Conservation (phyloP, 2,888 invertebrate genomes). For the Hesperia comma region DNA sequence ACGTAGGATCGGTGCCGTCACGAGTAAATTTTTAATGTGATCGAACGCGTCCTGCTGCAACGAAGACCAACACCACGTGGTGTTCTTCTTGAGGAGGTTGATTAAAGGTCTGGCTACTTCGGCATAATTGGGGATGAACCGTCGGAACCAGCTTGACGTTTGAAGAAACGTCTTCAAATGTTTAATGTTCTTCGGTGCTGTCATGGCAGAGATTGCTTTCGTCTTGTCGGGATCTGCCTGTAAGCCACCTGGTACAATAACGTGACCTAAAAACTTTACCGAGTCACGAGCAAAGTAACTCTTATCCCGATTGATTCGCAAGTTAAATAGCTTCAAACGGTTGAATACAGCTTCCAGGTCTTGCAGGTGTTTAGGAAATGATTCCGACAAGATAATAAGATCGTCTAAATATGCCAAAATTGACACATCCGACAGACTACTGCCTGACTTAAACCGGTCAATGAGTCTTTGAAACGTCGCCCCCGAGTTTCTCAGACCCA, state of each 20-base stretch:
- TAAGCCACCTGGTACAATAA: constrained; percentile 48
- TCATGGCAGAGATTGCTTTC: constrained; percentile 36
- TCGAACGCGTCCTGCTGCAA: constrained; percentile 67
- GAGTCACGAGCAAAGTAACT: too few species aligned
- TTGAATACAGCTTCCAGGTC: constrained; percentile 49
- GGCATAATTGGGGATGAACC: constrained; percentile 45
- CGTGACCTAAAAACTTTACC: constrained; percentile 52
- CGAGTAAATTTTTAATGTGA: constrained; percentile 75
- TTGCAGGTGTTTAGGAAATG: constrained; percentile 46
- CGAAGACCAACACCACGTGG: constrained; percentile 39
- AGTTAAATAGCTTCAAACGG: constrained; percentile 42
- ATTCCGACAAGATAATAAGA: constrained; percentile 46
- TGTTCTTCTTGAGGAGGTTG: constrained; percentile 44
- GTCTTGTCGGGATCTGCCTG: constrained; percentile 49
- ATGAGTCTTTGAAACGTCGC: constrained; percentile 47
- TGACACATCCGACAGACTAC: constrained; percentile 30
- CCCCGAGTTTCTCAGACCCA: constrained; percentile 43
- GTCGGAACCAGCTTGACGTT: constrained; percentile 48
- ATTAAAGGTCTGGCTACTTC: constrained; percentile 44
- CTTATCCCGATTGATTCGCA: constrained; percentile 50
- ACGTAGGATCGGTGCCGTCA: constrained; percentile 37
- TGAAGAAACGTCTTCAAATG: constrained; percentile 45
- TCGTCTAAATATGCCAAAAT: constrained; percentile 38
- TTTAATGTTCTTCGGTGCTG: constrained; percentile 37
- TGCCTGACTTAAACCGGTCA: constrained; percentile 41